Conservation (phyloP, 1,140 invertebrate genomes). For the Pogonognathellus flavescens region DNA sequence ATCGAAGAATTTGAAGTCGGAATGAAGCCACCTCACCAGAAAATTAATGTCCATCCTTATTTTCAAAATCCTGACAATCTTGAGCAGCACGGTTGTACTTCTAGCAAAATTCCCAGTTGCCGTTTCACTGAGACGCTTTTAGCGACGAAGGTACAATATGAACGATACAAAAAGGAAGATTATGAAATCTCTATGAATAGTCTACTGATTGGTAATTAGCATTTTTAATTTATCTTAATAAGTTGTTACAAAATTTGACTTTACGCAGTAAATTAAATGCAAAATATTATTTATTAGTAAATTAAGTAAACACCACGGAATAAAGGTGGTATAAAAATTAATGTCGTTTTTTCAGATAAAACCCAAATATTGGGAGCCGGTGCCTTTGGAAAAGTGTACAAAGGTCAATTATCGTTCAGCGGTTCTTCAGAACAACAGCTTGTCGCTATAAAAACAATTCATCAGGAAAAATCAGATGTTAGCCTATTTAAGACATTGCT, state of each 20-base stretch:
- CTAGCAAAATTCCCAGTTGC: too few species aligned
- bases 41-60: too few species aligned
- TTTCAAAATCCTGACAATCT: too few species aligned
- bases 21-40: neutral
- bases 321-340: too few species aligned
- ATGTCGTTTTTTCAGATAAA: neutral
- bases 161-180: conserved; percentile 14
- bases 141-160: conserved; percentile 8
- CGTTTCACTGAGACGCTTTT: neutral
- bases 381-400: conserved; percentile 8
- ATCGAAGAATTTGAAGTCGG: conserved; percentile 53
- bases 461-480: conserved; percentile 14
- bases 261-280: too few species aligned
- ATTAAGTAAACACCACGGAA: too few species aligned
- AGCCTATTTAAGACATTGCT: conserved; percentile 38
- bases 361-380: neutral
- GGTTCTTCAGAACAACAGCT: neutral
- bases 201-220: neutral
- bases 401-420: neutral
- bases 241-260: too few species aligned
- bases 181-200: neutral
- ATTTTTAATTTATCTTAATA: too few species aligned
- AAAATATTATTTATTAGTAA: too few species aligned
- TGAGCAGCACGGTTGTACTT: too few species aligned
- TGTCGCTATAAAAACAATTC: conserved; percentile 15